Evolutionary conservation across 1,140 invertebrate genomes (phyloP).

Genomic region (Aphis gossypii): DNA sequence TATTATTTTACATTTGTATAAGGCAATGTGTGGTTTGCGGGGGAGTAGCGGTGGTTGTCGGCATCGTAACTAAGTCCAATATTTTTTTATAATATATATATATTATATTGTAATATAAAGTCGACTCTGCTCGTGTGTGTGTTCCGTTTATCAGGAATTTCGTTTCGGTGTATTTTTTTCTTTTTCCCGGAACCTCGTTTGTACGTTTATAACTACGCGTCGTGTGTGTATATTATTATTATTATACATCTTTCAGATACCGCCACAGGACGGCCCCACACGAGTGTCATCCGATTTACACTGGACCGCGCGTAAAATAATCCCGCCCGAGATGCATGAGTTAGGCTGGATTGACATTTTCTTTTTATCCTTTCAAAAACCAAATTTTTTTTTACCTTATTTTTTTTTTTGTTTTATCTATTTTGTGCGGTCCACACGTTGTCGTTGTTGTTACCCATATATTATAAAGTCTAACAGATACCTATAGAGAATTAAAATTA

Average conservation of each 20-base stretch:
- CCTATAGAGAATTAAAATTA: background rate
- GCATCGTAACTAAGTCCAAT: background rate
- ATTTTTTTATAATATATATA: background rate
- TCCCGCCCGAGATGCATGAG: background rate
- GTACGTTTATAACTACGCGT: background rate
- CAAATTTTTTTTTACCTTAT: background rate
- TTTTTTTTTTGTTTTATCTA: background rate
- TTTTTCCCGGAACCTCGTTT: slow-evolving; percentile 12
- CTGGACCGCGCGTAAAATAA: background rate
- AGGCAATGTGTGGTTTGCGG: background rate
- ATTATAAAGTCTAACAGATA: background rate
- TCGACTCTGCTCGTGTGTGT: background rate
- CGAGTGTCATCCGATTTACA: background rate
- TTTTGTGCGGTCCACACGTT: background rate
- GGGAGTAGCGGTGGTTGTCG: background rate
- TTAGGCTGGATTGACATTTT: background rate
- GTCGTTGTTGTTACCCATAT: background rate
- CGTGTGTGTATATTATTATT: background rate
- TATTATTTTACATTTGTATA: background rate
- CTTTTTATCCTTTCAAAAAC: background rate
- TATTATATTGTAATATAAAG: background rate
- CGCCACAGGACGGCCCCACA: background rate
- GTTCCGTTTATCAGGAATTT: slow-evolving; percentile 32
- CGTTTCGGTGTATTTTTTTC: slow-evolving; percentile 5
- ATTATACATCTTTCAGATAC: background rate